These are phyloP conservation scores for Eilema griseolum DNA, from an alignment of 2,888 invertebrate species.

Conservation along the genomic window DNA sequence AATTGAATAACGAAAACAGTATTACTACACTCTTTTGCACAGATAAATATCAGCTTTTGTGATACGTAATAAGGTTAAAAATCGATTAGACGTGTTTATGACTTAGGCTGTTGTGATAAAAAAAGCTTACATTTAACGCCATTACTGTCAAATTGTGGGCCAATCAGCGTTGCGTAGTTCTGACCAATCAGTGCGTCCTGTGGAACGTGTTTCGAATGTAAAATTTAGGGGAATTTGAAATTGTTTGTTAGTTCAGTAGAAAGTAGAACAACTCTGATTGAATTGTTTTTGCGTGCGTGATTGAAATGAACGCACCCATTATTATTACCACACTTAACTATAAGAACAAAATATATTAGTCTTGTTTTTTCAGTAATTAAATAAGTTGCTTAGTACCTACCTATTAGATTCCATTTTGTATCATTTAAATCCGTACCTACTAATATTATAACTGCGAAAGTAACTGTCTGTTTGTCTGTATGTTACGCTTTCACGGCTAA, in stretches of 20 bases:
- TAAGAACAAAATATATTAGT: too few species aligned
- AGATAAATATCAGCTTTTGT: conserved; percentile 31
- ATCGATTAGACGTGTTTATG: conserved; percentile 2
- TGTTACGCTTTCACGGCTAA: too few species aligned
- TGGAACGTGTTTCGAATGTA: conserved; percentile 79
- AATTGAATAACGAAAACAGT: conserved; percentile 27
- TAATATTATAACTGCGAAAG: too few species aligned
- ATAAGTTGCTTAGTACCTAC: too few species aligned
- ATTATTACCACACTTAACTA: not conserved
- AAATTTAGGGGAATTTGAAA: conserved; percentile 82
- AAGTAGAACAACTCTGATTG: conserved; percentile 32
- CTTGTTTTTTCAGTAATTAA: not conserved
- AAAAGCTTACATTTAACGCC: conserved; percentile 77
- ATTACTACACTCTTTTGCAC: conserved; percentile 24
- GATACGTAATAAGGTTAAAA: conserved; percentile 22
- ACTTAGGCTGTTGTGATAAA: conserved; percentile 46
- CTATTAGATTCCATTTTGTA: too few species aligned
- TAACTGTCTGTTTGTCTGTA: too few species aligned
- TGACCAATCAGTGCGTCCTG: conserved; percentile 73
- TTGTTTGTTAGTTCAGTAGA: conserved; percentile 66
- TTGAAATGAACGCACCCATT: conserved; percentile 4
- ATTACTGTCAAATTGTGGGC: conserved; percentile 85
- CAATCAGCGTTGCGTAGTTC: conserved; percentile 75
- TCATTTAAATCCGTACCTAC: too few species aligned
- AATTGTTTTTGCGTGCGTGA: conserved; percentile 62